phyloP scores from a whole-genome alignment of 2,888 invertebrate species.

The Bembecia ichneumoniformis region DNA sequence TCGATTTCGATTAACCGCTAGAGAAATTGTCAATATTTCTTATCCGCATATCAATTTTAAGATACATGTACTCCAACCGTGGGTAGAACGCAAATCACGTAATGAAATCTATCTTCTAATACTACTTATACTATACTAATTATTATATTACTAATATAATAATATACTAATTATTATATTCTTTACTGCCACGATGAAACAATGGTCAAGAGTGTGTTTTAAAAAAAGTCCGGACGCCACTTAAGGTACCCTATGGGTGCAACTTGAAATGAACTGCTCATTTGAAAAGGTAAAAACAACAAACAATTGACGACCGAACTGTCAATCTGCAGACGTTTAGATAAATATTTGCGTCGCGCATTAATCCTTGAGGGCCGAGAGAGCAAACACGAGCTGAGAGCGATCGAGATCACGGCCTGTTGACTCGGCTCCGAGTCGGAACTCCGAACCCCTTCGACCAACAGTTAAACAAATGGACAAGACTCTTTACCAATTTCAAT shows the following conservation, averaged over 20 bases:
- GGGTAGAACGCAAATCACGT: too few species aligned
- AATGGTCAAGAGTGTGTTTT: slow-evolving; percentile 10
- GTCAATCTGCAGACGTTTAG: slow-evolving; percentile 70
- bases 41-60: too few species aligned
- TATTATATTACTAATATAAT: too few species aligned
- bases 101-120: too few species aligned
- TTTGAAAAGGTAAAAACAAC: slow-evolving; percentile 69
- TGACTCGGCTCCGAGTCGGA: slow-evolving; percentile 43
- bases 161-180: too few species aligned
- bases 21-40: too few species aligned
- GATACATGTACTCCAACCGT: too few species aligned
- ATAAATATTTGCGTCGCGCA: slow-evolving; percentile 70
- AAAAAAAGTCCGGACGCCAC: slow-evolving; percentile 51
- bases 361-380: slow-evolving; percentile 61
- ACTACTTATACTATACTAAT: too few species aligned
- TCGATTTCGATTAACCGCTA: too few species aligned
- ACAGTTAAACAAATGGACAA: slow-evolving; percentile 4
- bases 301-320: slow-evolving; percentile 71
- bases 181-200: slow-evolving; percentile 15
- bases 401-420: slow-evolving; percentile 62
- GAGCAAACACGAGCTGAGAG: slow-evolving; percentile 47
- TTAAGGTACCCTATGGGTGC: slow-evolving; percentile 56
- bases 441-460: slow-evolving; percentile 14
- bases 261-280: slow-evolving; percentile 66
- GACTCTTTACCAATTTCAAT: not conserved